phyloP scores from a whole-genome alignment of 2,113 vertebrate species.

The Ptilorrhoa leucosticta region DNA sequence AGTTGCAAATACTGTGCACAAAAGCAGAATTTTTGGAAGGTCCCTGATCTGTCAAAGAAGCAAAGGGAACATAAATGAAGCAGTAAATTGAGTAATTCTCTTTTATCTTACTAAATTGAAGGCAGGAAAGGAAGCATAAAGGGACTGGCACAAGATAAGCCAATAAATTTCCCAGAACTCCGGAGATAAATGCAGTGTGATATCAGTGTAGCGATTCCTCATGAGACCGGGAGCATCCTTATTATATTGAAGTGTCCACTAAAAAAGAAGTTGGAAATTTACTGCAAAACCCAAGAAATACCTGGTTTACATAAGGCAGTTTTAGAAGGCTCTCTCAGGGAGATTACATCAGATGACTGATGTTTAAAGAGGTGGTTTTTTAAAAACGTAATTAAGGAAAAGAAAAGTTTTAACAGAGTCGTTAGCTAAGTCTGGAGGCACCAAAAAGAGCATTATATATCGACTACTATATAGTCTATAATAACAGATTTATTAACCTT shows the following conservation, averaged over 20 bases:
- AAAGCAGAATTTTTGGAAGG: background rate
- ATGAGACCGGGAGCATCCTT: accelerated
- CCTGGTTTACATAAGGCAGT: accelerated
- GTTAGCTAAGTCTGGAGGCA: background rate
- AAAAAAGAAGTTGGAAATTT: background rate
- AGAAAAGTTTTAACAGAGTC: background rate
- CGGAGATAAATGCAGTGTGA: background rate
- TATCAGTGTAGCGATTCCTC: accelerated
- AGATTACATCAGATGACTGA: background rate
- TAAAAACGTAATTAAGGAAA: background rate
- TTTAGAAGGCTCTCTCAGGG: background rate
- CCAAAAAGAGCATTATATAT: background rate
- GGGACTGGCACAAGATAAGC: background rate
- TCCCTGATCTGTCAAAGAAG: background rate
- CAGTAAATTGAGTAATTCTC: background rate
- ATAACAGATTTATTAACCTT: background rate
- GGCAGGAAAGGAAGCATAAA: background rate
- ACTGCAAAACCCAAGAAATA: background rate
- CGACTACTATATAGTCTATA: background rate
- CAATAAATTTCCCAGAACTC: background rate
- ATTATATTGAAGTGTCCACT: accelerated
- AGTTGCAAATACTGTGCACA: background rate
- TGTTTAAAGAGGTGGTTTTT: background rate
- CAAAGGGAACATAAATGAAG: background rate
- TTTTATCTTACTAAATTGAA: background rate